A percentile compares a stretch with the other conserved stretches of the same genome.
phyloP scores from a whole-genome alignment of 2,888 invertebrate species.

The Tachystola acroxantha region DNA sequence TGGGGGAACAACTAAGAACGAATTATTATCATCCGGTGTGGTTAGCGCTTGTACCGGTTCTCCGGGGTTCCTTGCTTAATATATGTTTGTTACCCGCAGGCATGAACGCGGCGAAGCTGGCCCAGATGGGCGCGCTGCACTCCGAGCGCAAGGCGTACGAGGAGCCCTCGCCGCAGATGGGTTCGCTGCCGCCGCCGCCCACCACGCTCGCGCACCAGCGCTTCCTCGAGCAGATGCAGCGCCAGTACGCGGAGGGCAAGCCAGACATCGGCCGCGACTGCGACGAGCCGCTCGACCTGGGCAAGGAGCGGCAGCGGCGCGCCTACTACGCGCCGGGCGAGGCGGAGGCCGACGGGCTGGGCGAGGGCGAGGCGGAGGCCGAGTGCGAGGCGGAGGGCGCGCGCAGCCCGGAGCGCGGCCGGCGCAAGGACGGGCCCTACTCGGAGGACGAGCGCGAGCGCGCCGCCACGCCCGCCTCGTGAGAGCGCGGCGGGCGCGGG shows the following conservation, averaged over 20 bases:
- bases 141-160: constrained; percentile 71
- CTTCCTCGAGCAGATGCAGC: constrained; percentile 81
- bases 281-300: constrained; percentile 69
- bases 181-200: constrained; percentile 75
- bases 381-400: constrained; percentile 46
- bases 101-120: constrained; percentile 87
- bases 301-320: constrained; percentile 45
- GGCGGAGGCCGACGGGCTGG: constrained; percentile 1
- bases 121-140: constrained; percentile 83
- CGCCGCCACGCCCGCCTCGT: constrained; percentile 53
- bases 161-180: constrained; percentile 77
- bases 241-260: constrained; percentile 76
- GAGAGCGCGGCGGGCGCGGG: constrained; percentile 37
- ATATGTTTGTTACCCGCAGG: no score
- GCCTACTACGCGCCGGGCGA: background rate
- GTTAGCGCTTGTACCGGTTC: no score
- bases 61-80: no score
- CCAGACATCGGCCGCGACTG: constrained; percentile 75
- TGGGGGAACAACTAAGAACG: no score
- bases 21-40: no score
- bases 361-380: constrained; percentile 47
- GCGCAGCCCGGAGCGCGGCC: constrained; percentile 36
- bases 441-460: constrained; percentile 70
- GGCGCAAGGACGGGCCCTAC: constrained; percentile 54
- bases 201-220: constrained; percentile 76